A percentile compares a stretch with the other conserved stretches of the same genome.
Conservation (phyloP, 2,113 vertebrate species). For the Colinus virginianus region DNA sequence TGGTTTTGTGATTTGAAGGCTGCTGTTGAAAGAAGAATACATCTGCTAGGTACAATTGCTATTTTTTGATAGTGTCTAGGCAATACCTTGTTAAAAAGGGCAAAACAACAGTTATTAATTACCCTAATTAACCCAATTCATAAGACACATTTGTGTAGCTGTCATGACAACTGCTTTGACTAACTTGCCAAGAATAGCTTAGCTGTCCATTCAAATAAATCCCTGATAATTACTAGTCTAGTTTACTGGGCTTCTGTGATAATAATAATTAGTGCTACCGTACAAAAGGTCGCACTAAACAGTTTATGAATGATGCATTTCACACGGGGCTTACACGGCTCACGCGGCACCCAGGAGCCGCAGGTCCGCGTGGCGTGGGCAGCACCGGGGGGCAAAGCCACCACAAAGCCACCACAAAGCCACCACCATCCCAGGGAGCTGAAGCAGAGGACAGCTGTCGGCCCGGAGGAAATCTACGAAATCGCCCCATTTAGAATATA, state of each 20-base stretch:
- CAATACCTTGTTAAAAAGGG: slow-evolving; percentile 76
- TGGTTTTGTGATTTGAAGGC: slow-evolving; percentile 3
- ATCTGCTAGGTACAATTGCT: slow-evolving; percentile 43
- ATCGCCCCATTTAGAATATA: slow-evolving; percentile 28
- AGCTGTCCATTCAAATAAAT: slow-evolving; percentile 93
- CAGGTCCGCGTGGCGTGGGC: background rate
- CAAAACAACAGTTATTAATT: slow-evolving; percentile 86
- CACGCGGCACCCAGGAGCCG: slow-evolving; percentile 29
- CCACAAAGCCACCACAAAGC: background rate
- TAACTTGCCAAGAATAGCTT: slow-evolving; percentile 88
- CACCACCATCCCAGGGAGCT: background rate
- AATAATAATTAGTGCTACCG: slow-evolving; percentile 91
- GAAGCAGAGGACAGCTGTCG: background rate
- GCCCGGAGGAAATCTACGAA: slow-evolving; percentile 28
- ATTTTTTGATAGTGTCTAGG: slow-evolving; percentile 69
- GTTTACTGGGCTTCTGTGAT: slow-evolving; percentile 89
- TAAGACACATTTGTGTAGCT: slow-evolving; percentile 86
- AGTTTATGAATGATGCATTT: slow-evolving; percentile 88
- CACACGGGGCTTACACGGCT: slow-evolving; percentile 80
- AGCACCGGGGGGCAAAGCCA: background rate
- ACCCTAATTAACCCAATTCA: slow-evolving; percentile 89
- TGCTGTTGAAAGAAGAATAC: background rate
- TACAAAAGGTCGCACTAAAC: slow-evolving; percentile 90
- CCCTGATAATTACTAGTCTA: slow-evolving; percentile 91
- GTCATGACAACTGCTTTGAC: slow-evolving; percentile 85